phyloP scores from a whole-genome alignment of 2,888 invertebrate genomes.

The Nymphalis polychloros region DNA sequence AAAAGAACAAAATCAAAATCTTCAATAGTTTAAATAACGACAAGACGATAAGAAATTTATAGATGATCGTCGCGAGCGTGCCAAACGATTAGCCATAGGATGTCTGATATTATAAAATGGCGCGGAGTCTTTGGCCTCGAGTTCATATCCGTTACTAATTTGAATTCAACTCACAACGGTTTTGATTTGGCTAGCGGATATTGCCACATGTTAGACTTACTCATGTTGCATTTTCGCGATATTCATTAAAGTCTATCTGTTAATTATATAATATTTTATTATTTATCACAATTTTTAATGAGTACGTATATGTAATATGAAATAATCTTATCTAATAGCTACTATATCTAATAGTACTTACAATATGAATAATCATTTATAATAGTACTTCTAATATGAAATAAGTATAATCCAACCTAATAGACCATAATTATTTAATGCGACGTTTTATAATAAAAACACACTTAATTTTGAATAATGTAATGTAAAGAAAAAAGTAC shows the following conservation, averaged over 20 bases:
- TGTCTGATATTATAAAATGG: slow-evolving; percentile 35
- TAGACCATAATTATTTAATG: no score
- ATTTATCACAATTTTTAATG: no score
- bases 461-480: no score
- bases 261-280: no score
- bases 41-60: neutral
- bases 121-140: slow-evolving; percentile 59
- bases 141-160: slow-evolving; percentile 60
- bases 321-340: no score
- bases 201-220: slow-evolving; percentile 27
- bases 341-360: no score
- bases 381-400: no score
- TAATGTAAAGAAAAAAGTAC: no score
- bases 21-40: neutral
- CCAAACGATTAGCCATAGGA: slow-evolving; percentile 10
- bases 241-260: neutral
- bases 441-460: no score
- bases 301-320: no score
- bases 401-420: no score
- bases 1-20: neutral
- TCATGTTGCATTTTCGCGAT: neutral
- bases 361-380: no score
- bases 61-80: slow-evolving; percentile 1
- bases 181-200: slow-evolving; percentile 55
- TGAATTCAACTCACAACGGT: slow-evolving; percentile 65